Conservation (phyloP, 2,113 vertebrate genomes). For the Vidua chalybeata region DNA sequence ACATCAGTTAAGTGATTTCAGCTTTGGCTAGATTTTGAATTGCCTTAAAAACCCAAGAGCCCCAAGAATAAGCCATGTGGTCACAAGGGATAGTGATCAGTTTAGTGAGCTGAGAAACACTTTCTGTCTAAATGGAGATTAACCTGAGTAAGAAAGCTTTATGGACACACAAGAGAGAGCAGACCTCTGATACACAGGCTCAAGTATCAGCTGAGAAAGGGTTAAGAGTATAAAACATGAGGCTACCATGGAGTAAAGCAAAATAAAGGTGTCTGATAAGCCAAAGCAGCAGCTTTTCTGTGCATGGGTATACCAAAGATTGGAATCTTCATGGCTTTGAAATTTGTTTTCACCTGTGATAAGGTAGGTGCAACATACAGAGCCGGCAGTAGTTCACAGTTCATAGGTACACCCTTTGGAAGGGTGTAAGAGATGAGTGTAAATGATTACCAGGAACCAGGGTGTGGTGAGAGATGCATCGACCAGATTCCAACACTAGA, state of each 20-base stretch:
- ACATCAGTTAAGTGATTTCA: neutral
- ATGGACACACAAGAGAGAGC: neutral
- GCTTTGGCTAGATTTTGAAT: neutral
- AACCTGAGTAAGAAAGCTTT: neutral
- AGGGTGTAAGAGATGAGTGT: neutral
- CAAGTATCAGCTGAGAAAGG: neutral
- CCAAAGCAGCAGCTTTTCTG: neutral
- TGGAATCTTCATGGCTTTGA: neutral
- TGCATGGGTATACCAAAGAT: neutral
- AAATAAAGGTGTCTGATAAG: neutral
- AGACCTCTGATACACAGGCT: neutral
- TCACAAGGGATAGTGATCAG: neutral
- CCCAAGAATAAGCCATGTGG: neutral
- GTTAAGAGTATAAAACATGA: neutral
- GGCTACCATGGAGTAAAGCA: neutral
- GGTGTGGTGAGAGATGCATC: neutral
- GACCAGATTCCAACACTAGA: neutral
- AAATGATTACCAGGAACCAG: neutral
- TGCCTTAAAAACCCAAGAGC: neutral
- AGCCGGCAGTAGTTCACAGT: neutral
- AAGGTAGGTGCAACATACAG: neutral
- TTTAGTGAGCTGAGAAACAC: neutral
- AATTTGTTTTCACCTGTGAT: slow-evolving; percentile 9
- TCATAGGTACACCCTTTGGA: neutral
- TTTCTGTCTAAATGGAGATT: neutral